phyloP scores from a whole-genome alignment of 1,140 invertebrate species.

The Odontomachus brunneus region DNA sequence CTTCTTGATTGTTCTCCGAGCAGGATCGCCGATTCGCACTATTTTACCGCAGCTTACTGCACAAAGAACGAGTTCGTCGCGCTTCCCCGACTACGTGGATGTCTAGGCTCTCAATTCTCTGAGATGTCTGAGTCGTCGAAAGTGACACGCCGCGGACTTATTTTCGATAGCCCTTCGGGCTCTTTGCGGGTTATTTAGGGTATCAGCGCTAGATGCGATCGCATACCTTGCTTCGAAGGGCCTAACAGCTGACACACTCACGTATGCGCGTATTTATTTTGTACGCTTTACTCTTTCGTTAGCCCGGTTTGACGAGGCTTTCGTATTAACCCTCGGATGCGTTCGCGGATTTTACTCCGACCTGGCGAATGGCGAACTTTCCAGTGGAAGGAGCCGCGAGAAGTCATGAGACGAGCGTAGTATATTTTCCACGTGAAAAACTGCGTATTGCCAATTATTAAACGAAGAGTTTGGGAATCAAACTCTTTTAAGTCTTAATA shows the following conservation, averaged over 20 bases:
- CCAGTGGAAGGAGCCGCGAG: too few relatives aligned
- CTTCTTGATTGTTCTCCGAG: neutral
- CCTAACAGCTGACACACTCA: slow-evolving; percentile 66
- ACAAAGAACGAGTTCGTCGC: slow-evolving; percentile 26
- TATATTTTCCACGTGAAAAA: too few relatives aligned
- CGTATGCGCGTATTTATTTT: slow-evolving; percentile 55
- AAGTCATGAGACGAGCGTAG: too few relatives aligned
- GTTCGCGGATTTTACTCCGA: neutral
- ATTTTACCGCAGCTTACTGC: slow-evolving; percentile 36
- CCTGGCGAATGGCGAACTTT: neutral
- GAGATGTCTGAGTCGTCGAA: neutral
- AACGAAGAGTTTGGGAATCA: neutral
- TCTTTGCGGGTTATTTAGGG: slow-evolving; percentile 4
- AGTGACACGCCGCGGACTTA: neutral
- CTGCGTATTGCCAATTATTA: too few relatives aligned
- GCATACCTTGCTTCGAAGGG: slow-evolving; percentile 66
- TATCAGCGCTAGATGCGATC: slow-evolving; percentile 16
- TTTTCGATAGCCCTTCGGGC: neutral
- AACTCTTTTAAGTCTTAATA: neutral
- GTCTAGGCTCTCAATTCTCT: neutral
- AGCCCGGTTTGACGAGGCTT: slow-evolving; percentile 15
- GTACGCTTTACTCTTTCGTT: slow-evolving; percentile 36
- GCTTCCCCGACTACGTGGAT: neutral
- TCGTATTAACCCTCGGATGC: slow-evolving; percentile 48
- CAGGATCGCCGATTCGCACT: slow-evolving; percentile 9